Percentiles rank a stretch among this genome's conserved stretches.
Conservation (phyloP, 2,888 invertebrate species). For the Hydrotaea diabolus region DNA sequence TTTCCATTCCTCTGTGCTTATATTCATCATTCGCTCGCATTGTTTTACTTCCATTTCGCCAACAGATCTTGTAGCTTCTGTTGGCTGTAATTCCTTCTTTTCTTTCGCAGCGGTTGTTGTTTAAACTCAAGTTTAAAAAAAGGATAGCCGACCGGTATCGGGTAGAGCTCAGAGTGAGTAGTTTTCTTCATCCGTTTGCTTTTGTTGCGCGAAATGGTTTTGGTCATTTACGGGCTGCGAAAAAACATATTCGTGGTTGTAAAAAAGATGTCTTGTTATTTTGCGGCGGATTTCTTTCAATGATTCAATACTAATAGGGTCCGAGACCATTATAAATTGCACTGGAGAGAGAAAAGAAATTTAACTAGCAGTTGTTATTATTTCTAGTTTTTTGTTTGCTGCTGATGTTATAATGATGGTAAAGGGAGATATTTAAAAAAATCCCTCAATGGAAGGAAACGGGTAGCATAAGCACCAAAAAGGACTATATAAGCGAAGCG, state of each 20-base stretch:
- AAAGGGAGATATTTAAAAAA: background rate
- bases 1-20: background rate
- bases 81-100: no score
- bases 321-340: background rate
- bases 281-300: conserved; percentile 20
- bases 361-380: background rate
- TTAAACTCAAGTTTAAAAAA: background rate
- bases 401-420: background rate
- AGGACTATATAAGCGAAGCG: background rate
- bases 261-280: conserved; percentile 19
- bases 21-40: background rate
- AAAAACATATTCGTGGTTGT: background rate
- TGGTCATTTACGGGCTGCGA: background rate
- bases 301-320: background rate
- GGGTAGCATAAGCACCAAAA: background rate
- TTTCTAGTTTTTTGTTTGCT: background rate
- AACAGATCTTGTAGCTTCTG: conserved; percentile 20
- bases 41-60: conserved; percentile 30
- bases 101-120: background rate
- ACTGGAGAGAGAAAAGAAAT: background rate
- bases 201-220: no score
- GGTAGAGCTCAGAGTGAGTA: background rate
- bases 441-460: background rate
- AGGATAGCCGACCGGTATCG: no score
- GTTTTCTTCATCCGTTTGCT: no score